A percentile compares a stretch with the other conserved stretches of the same genome.
These are phyloP conservation scores for Parnassius smintheus DNA, from an alignment of 2,888 invertebrate species.

Conservation along the genomic window DNA sequence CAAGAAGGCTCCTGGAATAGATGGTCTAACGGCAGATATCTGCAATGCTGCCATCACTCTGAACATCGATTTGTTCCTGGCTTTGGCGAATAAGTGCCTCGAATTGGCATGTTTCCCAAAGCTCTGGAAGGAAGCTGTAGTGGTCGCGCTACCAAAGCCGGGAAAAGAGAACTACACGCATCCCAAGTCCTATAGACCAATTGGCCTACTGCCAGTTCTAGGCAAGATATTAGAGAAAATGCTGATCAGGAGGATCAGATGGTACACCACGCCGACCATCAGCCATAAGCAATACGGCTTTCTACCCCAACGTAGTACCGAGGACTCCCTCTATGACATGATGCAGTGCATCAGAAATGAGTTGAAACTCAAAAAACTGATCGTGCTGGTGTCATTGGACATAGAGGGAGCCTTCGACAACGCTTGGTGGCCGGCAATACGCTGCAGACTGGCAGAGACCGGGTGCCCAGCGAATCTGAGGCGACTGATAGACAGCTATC, in stretches of 20 bases:
- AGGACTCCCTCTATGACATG: neutral
- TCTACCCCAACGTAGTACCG: too few species aligned
- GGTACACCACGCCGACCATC: neutral
- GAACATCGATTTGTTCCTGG: neutral
- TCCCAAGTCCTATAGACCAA: neutral
- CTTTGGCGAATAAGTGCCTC: neutral
- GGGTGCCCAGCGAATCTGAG: too few species aligned
- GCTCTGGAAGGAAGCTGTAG: too few species aligned
- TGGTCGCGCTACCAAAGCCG: too few species aligned
- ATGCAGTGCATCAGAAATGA: neutral
- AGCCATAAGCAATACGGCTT: neutral
- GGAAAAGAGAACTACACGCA: too few species aligned
- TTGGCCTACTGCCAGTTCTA: neutral
- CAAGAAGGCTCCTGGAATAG: too few species aligned
- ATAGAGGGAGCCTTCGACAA: too few species aligned
- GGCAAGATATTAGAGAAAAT: conserved; percentile 8
- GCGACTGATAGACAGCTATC: too few species aligned
- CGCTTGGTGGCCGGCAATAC: too few species aligned
- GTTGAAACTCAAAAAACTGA: neutral
- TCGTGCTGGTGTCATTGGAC: neutral
- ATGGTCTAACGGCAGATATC: too few species aligned
- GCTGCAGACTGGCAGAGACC: too few species aligned
- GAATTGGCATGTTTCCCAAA: neutral
- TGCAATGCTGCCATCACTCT: too few species aligned
- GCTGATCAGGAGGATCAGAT: neutral